phyloP scores from a whole-genome alignment of 2,797 vertebrate species.

The Ctenopoma multispine region DNA sequence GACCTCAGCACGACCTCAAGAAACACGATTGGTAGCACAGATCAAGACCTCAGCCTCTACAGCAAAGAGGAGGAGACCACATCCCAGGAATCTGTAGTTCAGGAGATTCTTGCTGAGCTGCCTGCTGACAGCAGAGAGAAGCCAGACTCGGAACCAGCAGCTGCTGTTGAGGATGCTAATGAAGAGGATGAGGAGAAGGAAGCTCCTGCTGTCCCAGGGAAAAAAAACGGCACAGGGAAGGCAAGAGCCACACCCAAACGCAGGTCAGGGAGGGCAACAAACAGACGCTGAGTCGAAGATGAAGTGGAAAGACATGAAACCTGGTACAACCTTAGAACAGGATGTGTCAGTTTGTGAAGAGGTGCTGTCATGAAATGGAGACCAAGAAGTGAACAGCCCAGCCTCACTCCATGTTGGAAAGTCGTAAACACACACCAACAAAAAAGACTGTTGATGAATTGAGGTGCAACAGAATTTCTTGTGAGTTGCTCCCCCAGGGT shows the following conservation, averaged over 20 bases:
- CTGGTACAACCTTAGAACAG: constrained; percentile 9
- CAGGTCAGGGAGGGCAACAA: constrained; percentile 73
- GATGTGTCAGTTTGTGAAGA: constrained; percentile 28
- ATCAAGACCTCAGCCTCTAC: constrained; percentile 23
- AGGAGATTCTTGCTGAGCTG: constrained; percentile 37
- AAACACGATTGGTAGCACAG: constrained; percentile 20
- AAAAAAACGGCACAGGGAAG: constrained; percentile 59
- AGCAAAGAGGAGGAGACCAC: constrained; percentile 17
- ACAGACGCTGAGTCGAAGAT: constrained; percentile 71
- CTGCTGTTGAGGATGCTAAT: constrained; percentile 30
- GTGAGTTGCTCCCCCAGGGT: constrained; percentile 34
- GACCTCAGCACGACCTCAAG: constrained; percentile 29
- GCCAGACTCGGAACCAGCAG: constrained; percentile 10
- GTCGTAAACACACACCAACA: constrained; percentile 34
- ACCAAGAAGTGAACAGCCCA: constrained; percentile 44
- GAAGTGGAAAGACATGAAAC: constrained; percentile 26
- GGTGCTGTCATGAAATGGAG: constrained; percentile 56
- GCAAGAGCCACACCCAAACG: constrained; percentile 69
- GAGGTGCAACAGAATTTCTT: constrained; percentile 12
- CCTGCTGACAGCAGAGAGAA: constrained; percentile 36
- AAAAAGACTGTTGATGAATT: constrained; percentile 2
- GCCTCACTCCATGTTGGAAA: constrained; percentile 25
- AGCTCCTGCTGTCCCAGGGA: constrained; percentile 40
- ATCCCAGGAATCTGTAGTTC: constrained; percentile 12
- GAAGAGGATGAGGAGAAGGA: constrained; percentile 57